Base-by-base conservation (phyloP, 2,888 invertebrate species). In the Drosophila rellima region DNA sequence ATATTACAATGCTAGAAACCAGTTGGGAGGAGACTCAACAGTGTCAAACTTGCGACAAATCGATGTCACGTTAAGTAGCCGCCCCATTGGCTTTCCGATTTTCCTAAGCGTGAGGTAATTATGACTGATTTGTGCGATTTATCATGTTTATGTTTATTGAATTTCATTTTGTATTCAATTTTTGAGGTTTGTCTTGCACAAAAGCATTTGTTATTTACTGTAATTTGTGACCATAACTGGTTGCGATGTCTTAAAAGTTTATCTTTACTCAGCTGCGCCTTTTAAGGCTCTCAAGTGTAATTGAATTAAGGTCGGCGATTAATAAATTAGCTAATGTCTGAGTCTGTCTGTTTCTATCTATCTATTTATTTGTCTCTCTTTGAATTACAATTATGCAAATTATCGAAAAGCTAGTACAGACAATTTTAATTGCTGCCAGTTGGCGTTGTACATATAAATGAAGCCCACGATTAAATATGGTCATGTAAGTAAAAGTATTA, bases 51-150 rank as follows among this genome's bases (percentile, higher is more conserved):
- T 75, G 69, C 74, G 74, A 35, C 39, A n/a, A 60, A 47, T 31
- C 33, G 50, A 37, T 65, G 78, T 39, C 61, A 47, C 63, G 40
- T 59, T 54, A 50, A 78, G 48, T 61, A 47, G 52, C 60, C 60
- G 62, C 70, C 61, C 39, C 62, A 45, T 51, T 59, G 50, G 61
- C 60, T 59, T 55, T 54, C 20, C 60, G 68, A 39, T 75, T 68
- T 77, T 55, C 51, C 44, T 45, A 42, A 54, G 74, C 69, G 40
- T 40, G 56, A 61, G 61, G 70, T 81, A 81, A 84, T 78, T 78
- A 80, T 85, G 75, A 78, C 67, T 72, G 79, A 74, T 74, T 81
- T 70, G 29, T 55, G 39, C 62, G 63, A 77, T 89, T 88, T 72
- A 75, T 84, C 80, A 88, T 69, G 51, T 57, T 52, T 40, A 45